A percentile compares a stretch with the other conserved stretches of the same genome.
These are phyloP conservation scores for Phoxinus dragarum DNA, from an alignment of 2,797 vertebrate genomes.

Conservation along the genomic window DNA sequence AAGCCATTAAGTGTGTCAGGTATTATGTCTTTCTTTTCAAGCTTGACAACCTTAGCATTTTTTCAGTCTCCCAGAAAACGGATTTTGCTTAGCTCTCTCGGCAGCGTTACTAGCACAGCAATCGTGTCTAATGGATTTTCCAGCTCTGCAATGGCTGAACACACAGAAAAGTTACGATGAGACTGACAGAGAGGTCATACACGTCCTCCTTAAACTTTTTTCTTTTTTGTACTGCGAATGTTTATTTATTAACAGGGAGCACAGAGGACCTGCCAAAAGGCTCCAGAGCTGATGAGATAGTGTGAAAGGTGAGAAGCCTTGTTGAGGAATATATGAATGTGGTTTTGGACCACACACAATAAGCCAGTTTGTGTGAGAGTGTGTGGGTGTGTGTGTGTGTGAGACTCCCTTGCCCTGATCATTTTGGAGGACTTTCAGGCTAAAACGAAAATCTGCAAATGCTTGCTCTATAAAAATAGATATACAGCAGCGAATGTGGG, in stretches of 20 bases:
- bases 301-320: slow-evolving; percentile 35
- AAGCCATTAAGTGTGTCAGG: slow-evolving; percentile 61
- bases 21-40: slow-evolving; percentile 66
- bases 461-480: not conserved
- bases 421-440: slow-evolving; percentile 7
- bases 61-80: slow-evolving; percentile 64
- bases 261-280: slow-evolving; percentile 35
- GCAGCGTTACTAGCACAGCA: slow-evolving; percentile 75
- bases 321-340: slow-evolving; percentile 25
- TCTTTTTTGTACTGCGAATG: slow-evolving; percentile 27
- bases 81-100: slow-evolving; percentile 76
- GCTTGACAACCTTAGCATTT: slow-evolving; percentile 71
- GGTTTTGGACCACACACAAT: not conserved
- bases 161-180: slow-evolving; percentile 62
- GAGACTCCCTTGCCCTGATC: not conserved
- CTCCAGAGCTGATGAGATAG: slow-evolving; percentile 34
- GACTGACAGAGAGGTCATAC: slow-evolving; percentile 52
- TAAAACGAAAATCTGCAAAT: not conserved
- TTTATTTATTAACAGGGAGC: slow-evolving; percentile 46
- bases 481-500: not conserved
- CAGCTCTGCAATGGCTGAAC: slow-evolving; percentile 74
- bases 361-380: not conserved
- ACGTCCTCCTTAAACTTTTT: slow-evolving; percentile 49
- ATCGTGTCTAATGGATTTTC: slow-evolving; percentile 78
- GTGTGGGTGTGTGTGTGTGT: not conserved